Conservation (phyloP, 2,113 vertebrate species). For the Oriolus oriolus region DNA sequence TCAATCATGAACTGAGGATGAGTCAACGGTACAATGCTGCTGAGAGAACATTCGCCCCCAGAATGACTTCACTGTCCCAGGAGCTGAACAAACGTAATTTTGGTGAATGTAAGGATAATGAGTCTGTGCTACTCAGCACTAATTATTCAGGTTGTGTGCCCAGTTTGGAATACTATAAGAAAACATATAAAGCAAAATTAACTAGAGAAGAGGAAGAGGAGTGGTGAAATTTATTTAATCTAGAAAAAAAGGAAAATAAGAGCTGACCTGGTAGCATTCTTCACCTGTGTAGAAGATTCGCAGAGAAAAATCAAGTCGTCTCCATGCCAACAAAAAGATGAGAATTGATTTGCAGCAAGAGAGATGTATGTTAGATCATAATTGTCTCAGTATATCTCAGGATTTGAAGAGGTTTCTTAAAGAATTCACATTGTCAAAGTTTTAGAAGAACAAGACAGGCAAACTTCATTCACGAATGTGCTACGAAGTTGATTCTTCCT, state of each 20-base stretch:
- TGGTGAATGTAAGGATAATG: neutral
- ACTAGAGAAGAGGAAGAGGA: neutral
- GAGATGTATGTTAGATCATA: neutral
- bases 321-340: neutral
- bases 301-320: neutral
- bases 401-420: neutral
- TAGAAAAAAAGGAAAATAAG: neutral
- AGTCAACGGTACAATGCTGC: neutral
- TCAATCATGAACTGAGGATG: neutral
- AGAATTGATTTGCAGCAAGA: neutral
- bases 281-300: neutral
- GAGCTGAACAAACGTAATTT: neutral
- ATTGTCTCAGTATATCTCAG: neutral
- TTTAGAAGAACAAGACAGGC: neutral
- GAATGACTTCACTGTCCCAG: neutral
- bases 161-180: neutral
- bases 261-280: neutral
- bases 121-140: neutral
- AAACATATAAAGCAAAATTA: neutral
- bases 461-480: neutral
- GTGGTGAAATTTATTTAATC: neutral
- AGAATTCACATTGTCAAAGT: neutral
- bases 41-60: neutral
- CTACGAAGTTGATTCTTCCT: neutral
- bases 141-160: neutral